Evolutionary conservation across 2,888 invertebrate genomes (phyloP).

Genomic region (Eupithecia dodoneata): DNA sequence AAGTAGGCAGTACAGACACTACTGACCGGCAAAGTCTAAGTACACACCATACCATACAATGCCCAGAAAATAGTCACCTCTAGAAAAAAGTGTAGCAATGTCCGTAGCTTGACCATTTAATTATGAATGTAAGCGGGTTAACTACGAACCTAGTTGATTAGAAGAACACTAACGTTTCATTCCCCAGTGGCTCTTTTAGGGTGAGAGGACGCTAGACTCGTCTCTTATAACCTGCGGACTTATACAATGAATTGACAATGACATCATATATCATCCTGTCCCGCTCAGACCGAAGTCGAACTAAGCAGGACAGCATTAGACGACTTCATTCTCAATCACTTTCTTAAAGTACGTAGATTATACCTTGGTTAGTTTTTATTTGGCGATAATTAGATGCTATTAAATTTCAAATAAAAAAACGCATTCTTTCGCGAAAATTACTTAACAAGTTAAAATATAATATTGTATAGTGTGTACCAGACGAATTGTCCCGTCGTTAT

Average conservation of each 20-base stretch:
- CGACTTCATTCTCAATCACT: background rate
- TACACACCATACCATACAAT: background rate
- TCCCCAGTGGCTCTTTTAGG: too few relatives aligned
- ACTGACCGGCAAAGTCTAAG: background rate
- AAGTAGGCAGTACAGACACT: background rate
- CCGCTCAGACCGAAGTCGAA: too few relatives aligned
- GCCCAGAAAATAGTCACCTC: background rate
- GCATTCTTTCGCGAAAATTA: background rate
- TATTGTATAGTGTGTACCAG: constrained; percentile 8
- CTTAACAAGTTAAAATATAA: background rate
- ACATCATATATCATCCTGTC: background rate
- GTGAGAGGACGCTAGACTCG: too few relatives aligned
- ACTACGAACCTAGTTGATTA: too few relatives aligned
- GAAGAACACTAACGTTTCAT: too few relatives aligned
- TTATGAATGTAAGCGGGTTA: background rate
- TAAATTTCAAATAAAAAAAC: background rate
- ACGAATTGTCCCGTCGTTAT: constrained; percentile 23
- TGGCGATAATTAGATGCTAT: background rate
- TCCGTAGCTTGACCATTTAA: too few relatives aligned
- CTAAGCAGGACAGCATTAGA: background rate
- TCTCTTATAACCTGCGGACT: background rate
- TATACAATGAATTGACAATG: background rate
- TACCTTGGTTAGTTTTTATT: background rate
- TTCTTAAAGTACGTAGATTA: background rate
- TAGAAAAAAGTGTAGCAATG: background rate